Evolutionary conservation across 2,888 invertebrate genomes (phyloP).

Genomic region (Pseudococcus longispinus): DNA sequence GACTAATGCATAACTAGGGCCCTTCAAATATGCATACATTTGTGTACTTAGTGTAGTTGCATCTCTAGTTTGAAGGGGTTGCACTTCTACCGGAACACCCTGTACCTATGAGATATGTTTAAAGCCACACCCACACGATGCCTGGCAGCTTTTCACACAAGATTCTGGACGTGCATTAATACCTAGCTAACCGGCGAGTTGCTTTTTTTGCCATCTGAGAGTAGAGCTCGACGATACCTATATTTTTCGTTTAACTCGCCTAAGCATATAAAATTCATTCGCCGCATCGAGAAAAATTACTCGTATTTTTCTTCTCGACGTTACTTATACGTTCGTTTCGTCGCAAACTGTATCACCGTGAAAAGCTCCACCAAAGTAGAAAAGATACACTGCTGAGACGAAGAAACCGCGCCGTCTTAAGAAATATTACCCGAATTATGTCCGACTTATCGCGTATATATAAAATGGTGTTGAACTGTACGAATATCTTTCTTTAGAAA

Average conservation of each 20-base stretch:
- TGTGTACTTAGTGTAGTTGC: no score
- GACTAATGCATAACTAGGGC: no score
- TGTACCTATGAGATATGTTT: neutral
- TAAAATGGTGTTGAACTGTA: neutral
- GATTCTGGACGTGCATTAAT: neutral
- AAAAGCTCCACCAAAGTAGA: neutral
- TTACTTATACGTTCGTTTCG: neutral
- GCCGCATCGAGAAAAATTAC: conserved; percentile 1
- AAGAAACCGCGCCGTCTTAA: neutral
- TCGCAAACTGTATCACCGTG: neutral
- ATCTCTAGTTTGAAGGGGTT: no score
- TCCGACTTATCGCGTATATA: neutral
- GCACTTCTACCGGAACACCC: no score
- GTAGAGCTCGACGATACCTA: neutral
- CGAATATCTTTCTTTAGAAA: neutral
- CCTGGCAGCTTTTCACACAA: neutral
- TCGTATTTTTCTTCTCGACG: neutral
- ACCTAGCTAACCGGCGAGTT: no score
- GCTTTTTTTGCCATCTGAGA: no score
- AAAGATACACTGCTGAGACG: neutral
- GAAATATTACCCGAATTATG: neutral
- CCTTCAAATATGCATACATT: no score
- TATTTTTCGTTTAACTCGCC: neutral
- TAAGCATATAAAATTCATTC: no score
- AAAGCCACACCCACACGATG: neutral